Conservation (phyloP, 2,113 vertebrate genomes). For the Illadopsis cleaveri region DNA sequence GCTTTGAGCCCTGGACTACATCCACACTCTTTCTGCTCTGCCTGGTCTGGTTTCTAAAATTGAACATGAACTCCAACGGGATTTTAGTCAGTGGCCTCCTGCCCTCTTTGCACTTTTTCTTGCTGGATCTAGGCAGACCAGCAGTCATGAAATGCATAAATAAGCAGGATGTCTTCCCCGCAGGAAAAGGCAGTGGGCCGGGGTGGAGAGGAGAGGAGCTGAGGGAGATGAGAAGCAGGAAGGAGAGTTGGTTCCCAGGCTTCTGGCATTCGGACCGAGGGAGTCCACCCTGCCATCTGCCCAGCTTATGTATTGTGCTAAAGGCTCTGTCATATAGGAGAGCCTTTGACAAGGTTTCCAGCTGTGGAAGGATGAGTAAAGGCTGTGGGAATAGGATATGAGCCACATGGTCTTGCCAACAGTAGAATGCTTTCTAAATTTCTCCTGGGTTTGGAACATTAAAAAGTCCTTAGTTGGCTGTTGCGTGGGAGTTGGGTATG, state of each 20-base stretch:
- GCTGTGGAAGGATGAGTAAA: slow-evolving; percentile 67
- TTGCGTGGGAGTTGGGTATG: background rate
- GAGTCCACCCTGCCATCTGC: slow-evolving; percentile 64
- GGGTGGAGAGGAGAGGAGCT: background rate
- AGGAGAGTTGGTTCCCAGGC: slow-evolving; percentile 65
- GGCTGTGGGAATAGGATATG: slow-evolving; percentile 66
- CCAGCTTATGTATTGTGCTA: slow-evolving; percentile 54
- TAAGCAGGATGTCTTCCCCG: slow-evolving; percentile 55
- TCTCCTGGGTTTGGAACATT: slow-evolving; percentile 33
- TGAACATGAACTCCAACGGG: background rate
- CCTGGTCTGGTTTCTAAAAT: background rate
- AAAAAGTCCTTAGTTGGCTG: background rate
- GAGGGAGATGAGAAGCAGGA: slow-evolving; percentile 67
- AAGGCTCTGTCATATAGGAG: slow-evolving; percentile 18
- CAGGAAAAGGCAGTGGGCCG: slow-evolving; percentile 51
- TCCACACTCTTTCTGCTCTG: background rate
- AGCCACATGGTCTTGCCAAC: slow-evolving; percentile 23
- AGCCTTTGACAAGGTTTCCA: slow-evolving; percentile 60
- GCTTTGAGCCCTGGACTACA: background rate
- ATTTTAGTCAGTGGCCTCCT: background rate
- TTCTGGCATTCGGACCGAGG: slow-evolving; percentile 41
- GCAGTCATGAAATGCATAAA: slow-evolving; percentile 14
- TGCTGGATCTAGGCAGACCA: background rate
- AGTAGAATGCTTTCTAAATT: slow-evolving; percentile 41
- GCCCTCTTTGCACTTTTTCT: slow-evolving; percentile 13